Evolutionary conservation across 2,797 vertebrate genomes (phyloP).

Genomic region (Sebastes miniatus): DNA sequence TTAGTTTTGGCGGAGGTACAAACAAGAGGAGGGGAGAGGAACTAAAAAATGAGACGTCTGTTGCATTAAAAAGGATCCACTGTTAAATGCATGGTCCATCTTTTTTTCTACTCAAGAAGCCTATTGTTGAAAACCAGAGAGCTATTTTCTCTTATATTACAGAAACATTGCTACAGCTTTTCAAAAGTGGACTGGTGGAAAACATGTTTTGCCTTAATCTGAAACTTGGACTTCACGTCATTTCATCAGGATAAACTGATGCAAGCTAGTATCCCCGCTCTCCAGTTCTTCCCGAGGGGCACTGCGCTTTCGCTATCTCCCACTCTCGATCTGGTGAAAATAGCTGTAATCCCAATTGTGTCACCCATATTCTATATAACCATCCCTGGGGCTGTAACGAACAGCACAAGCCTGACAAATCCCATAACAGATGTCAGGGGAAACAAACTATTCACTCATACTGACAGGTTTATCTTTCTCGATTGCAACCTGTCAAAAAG

Average conservation of each 20-base stretch:
- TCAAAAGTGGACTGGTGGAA: conserved; percentile 31
- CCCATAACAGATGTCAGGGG: conserved; percentile 61
- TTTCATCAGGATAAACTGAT: conserved; percentile 41
- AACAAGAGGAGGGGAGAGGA: neutral
- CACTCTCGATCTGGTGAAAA: conserved; percentile 53
- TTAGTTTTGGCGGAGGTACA: conserved; percentile 39
- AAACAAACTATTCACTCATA: conserved; percentile 69
- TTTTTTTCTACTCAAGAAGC: conserved; percentile 4
- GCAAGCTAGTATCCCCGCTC: conserved; percentile 15
- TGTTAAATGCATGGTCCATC: conserved; percentile 20
- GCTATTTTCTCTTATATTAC: conserved; percentile 29
- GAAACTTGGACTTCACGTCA: conserved; percentile 29
- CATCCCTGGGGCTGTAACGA: conserved; percentile 50
- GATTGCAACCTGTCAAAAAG: conserved; percentile 69
- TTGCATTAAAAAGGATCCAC: conserved; percentile 23
- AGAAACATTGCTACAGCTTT: conserved; percentile 32
- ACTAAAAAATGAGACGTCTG: conserved; percentile 32
- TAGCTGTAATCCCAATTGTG: conserved; percentile 54
- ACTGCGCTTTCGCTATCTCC: conserved; percentile 41
- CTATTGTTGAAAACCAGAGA: conserved; percentile 3
- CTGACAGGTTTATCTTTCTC: conserved; percentile 78
- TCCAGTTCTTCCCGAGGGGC: conserved; percentile 20
- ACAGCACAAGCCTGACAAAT: conserved; percentile 51
- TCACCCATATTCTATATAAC: conserved; percentile 53
- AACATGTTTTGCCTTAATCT: conserved; percentile 38